A percentile compares a stretch with the other conserved stretches of the same genome.
phyloP scores from a whole-genome alignment of 2,888 invertebrate species.

The Ecdyonurus torrentis region DNA sequence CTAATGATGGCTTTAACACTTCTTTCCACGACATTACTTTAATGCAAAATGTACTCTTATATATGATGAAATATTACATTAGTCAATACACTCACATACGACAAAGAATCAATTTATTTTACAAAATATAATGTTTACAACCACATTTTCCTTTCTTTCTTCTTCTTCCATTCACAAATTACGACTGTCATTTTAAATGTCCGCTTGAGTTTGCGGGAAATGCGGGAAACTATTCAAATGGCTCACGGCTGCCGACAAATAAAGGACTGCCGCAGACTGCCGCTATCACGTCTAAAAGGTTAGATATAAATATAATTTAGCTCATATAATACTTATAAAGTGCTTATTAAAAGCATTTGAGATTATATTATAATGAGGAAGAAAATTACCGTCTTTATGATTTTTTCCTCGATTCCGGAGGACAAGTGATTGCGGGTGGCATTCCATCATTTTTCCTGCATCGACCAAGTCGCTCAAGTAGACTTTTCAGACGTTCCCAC shows the following conservation, averaged over 20 bases:
- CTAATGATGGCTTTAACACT: constrained; percentile 1
- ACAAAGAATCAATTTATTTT: not conserved
- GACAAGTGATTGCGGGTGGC: not conserved
- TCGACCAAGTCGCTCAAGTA: not conserved
- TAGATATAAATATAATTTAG: too few relatives aligned
- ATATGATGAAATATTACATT: not conserved
- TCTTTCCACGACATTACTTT: constrained; percentile 1
- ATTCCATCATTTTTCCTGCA: not conserved
- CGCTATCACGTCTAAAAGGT: too few relatives aligned
- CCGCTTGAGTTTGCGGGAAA: not conserved
- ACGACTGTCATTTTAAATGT: not conserved
- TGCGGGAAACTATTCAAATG: too few relatives aligned
- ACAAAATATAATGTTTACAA: not conserved
- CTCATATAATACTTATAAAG: too few relatives aligned
- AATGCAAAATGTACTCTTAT: not conserved
- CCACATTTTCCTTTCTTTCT: not conserved
- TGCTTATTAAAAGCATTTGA: too few relatives aligned
- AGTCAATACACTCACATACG: not conserved
- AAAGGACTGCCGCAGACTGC: too few relatives aligned
- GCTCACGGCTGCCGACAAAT: too few relatives aligned
- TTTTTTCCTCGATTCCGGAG: not conserved
- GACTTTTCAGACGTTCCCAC: not conserved
- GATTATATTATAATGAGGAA: too few relatives aligned
- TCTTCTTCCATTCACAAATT: not conserved
- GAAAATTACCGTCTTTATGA: too few relatives aligned